Evolutionary conservation across 2,797 vertebrate genomes (phyloP).

Genomic region (Intellagama lesueurii): DNA sequence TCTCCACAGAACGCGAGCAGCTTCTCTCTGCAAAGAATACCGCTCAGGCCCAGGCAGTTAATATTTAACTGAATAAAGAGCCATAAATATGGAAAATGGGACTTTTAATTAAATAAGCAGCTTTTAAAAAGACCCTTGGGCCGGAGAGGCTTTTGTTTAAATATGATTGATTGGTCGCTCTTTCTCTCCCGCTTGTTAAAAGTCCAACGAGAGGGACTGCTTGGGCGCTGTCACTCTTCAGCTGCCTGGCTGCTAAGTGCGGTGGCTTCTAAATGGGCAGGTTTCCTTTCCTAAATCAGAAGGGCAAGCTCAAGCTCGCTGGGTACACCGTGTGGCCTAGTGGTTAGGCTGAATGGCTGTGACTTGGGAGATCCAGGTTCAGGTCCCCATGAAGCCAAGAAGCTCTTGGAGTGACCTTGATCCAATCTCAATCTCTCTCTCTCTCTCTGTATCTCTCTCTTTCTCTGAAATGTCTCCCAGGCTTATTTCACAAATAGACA

Average conservation of each 20-base stretch:
- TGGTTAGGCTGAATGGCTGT: no score
- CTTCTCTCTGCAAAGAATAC: slow-evolving; percentile 77
- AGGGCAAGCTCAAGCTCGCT: neutral
- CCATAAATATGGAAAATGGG: slow-evolving; percentile 98
- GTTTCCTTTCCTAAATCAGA: no score
- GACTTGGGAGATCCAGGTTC: no score
- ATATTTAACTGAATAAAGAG: slow-evolving; percentile 93
- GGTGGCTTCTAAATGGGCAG: neutral
- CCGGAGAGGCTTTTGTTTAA: slow-evolving; percentile 95
- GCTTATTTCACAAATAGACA: no score
- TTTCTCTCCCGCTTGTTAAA: slow-evolving; percentile 42
- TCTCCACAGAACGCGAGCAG: slow-evolving; percentile 66
- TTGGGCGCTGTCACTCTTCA: slow-evolving; percentile 8
- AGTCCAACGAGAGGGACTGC: slow-evolving; percentile 29
- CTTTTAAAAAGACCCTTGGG: slow-evolving; percentile 97
- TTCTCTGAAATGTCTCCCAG: no score
- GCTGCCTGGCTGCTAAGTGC: slow-evolving; percentile 20
- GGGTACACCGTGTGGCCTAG: no score
- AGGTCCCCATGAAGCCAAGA: no score
- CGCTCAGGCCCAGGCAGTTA: slow-evolving; percentile 89
- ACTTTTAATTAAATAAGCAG: slow-evolving; percentile 99
- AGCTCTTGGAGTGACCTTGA: no score
- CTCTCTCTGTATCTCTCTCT: no score
- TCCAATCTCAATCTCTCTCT: no score
- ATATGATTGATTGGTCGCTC: slow-evolving; percentile 93